These are phyloP conservation scores for Huso huso DNA, from an alignment of 2,797 vertebrate species.

Conservation along the genomic window DNA sequence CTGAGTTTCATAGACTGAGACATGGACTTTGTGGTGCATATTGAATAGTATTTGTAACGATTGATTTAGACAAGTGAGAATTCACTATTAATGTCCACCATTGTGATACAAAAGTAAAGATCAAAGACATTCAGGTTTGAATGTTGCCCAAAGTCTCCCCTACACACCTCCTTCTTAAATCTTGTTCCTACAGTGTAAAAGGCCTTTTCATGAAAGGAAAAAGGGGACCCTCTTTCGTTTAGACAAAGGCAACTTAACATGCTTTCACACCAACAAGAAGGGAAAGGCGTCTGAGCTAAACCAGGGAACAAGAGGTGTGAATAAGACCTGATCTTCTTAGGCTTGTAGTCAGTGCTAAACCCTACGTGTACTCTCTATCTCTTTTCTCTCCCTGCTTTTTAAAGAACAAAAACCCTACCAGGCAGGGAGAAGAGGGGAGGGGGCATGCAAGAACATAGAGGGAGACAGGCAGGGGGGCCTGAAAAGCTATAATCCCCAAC, in stretches of 20 bases:
- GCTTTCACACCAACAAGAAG: conserved; percentile 66
- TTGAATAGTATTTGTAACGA: no score
- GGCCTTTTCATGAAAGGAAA: conserved; percentile 49
- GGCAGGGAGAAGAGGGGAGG: conserved; percentile 54
- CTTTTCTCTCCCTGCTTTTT: conserved; percentile 60
- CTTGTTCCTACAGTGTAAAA: no score
- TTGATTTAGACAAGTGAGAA: no score
- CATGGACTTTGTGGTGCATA: no score
- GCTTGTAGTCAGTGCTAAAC: conserved; percentile 60
- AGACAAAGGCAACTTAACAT: conserved; percentile 65
- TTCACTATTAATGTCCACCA: no score
- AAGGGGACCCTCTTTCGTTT: conserved; percentile 63
- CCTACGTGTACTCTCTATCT: conserved; percentile 41
- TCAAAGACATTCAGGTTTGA: no score
- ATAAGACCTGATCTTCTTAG: conserved; percentile 65
- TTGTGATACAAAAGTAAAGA: no score
- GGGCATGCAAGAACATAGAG: conserved; percentile 51
- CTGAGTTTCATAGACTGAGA: no score
- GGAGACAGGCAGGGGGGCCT: conserved; percentile 54
- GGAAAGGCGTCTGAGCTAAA: conserved; percentile 37
- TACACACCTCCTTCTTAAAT: no score
- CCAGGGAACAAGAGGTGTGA: conserved; percentile 71
- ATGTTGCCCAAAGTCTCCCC: no score
- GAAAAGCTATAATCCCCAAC: conserved; percentile 68
- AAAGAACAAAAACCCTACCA: conserved; percentile 59